Evolutionary conservation across 2,888 invertebrate genomes (phyloP).

Genomic region (Drosophila conformis): DNA sequence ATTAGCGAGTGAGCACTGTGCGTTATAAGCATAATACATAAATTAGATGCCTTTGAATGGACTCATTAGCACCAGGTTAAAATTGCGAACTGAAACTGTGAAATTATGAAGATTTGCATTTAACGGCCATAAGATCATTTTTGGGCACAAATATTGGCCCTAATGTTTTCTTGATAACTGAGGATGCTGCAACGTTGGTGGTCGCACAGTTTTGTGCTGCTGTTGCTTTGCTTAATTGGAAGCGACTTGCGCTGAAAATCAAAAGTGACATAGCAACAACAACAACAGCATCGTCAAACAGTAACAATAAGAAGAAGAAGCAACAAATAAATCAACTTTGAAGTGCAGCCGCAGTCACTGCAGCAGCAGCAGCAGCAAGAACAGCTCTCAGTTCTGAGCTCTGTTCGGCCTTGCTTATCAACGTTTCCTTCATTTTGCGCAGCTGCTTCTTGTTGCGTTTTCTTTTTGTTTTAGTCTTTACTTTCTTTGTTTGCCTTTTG

Average conservation of each 20-base stretch:
- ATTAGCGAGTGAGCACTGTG: not conserved
- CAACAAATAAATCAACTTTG: slow-evolving; percentile 77
- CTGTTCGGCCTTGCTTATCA: slow-evolving; percentile 75
- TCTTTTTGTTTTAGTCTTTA: slow-evolving; percentile 67
- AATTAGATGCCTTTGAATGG: slow-evolving; percentile 55
- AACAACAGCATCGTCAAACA: slow-evolving; percentile 38
- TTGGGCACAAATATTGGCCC: slow-evolving; percentile 51
- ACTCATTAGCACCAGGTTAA: slow-evolving; percentile 69
- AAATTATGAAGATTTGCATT: slow-evolving; percentile 64
- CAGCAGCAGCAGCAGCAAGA: slow-evolving; percentile 19
- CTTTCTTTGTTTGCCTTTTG: slow-evolving; percentile 70
- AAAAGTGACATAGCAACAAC: slow-evolving; percentile 68
- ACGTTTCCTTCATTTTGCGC: slow-evolving; percentile 57
- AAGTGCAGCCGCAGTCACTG: slow-evolving; percentile 66
- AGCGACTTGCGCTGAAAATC: slow-evolving; percentile 72
- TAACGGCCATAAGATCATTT: slow-evolving; percentile 63
- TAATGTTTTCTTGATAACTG: slow-evolving; percentile 17
- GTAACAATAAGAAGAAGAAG: slow-evolving; percentile 27
- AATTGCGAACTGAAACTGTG: slow-evolving; percentile 12
- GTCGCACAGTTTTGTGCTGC: slow-evolving; percentile 26
- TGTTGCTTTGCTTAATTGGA: slow-evolving; percentile 65
- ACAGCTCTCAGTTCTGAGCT: slow-evolving; percentile 17
- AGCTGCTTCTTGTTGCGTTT: slow-evolving; percentile 46
- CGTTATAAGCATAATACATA: slow-evolving; percentile 39
- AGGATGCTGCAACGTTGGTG: slow-evolving; percentile 50